Percentiles rank a stretch among this genome's conserved stretches.
phyloP scores from a whole-genome alignment of 2,113 vertebrate species.

The Muntiacus reevesi region DNA sequence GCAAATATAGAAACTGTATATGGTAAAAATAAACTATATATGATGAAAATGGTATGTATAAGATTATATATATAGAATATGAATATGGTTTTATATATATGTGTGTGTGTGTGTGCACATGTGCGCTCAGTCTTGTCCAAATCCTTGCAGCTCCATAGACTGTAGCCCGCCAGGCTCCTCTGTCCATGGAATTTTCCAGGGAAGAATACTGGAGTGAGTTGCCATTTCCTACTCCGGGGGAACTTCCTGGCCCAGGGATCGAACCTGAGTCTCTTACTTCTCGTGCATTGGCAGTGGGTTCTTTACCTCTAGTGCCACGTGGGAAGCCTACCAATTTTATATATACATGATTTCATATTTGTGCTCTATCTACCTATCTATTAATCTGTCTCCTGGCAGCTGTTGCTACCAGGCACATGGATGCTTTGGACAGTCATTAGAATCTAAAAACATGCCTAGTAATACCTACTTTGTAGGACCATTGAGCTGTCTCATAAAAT shows the following conservation, averaged over 20 bases:
- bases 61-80: neutral
- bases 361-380: neutral
- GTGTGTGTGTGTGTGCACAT: neutral
- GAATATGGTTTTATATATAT: neutral
- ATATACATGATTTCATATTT: neutral
- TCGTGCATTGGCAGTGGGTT: neutral
- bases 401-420: neutral
- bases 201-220: neutral
- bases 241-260: neutral
- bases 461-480: neutral
- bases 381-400: neutral
- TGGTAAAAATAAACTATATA: neutral
- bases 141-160: neutral
- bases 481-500: neutral
- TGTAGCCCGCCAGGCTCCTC: rapidly evolving
- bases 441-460: neutral
- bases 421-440: neutral
- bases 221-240: neutral
- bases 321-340: neutral
- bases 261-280: neutral
- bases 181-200: neutral
- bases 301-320: neutral
- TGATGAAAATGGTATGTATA: neutral
- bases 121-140: neutral
- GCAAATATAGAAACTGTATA: neutral